phyloP scores from a whole-genome alignment of 2,113 vertebrate species.

The Tachuris rubrigastra region DNA sequence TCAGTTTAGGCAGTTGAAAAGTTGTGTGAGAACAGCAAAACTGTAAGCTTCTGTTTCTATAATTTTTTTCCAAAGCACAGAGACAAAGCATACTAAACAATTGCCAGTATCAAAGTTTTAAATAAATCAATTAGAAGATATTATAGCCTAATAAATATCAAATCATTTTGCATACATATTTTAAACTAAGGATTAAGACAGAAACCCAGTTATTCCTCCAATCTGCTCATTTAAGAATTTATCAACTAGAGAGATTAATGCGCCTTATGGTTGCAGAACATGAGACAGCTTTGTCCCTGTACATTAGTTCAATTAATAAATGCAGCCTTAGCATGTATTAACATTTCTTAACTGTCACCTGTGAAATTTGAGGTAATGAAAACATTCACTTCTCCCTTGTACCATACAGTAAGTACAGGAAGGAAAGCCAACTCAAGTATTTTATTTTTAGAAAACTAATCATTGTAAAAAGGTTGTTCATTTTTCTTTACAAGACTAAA shows the following conservation, averaged over 20 bases:
- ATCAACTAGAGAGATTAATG: slow-evolving; percentile 71
- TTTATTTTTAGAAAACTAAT: slow-evolving; percentile 48
- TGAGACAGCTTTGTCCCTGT: slow-evolving; percentile 47
- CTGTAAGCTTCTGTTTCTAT: neutral
- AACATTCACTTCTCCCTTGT: slow-evolving; percentile 25
- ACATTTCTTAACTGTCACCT: slow-evolving; percentile 60
- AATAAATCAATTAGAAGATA: slow-evolving; percentile 71
- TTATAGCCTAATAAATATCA: slow-evolving; percentile 64
- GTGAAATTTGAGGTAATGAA: slow-evolving; percentile 40
- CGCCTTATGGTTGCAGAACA: slow-evolving; percentile 65
- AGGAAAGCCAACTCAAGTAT: neutral
- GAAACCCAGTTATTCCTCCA: slow-evolving; percentile 71
- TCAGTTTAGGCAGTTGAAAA: neutral
- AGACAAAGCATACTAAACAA: slow-evolving; percentile 4
- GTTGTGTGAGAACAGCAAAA: neutral
- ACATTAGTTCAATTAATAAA: slow-evolving; percentile 62
- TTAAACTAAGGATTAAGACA: slow-evolving; percentile 70
- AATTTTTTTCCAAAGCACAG: neutral
- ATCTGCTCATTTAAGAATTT: slow-evolving; percentile 70
- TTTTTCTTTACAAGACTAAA: slow-evolving; percentile 48
- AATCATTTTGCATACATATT: slow-evolving; percentile 69
- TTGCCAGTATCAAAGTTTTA: slow-evolving; percentile 30
- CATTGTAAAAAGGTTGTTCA: neutral
- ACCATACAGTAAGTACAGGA: neutral
- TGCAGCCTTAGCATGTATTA: slow-evolving; percentile 58